These are phyloP conservation scores for Erythrocercus mccallii DNA, from an alignment of 2,113 vertebrate species.

Conservation along the genomic window DNA sequence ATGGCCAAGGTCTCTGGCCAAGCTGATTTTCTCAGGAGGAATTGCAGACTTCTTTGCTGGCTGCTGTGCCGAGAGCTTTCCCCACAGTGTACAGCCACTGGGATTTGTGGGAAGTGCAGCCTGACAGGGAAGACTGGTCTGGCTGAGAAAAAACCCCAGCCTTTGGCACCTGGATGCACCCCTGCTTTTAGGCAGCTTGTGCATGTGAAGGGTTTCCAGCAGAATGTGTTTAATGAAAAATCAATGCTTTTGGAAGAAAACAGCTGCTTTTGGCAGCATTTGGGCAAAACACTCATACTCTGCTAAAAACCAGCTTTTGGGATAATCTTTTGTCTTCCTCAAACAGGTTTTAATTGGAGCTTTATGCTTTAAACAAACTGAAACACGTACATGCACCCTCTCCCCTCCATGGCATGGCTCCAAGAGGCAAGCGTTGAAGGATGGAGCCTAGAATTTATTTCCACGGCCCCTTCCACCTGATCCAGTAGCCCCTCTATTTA, in stretches of 20 bases:
- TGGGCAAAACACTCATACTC: neutral
- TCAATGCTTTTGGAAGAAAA: neutral
- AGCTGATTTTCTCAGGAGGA: neutral
- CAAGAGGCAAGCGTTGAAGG: neutral
- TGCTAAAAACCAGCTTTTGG: neutral
- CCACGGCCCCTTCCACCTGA: neutral
- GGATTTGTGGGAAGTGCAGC: neutral
- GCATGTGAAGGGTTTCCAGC: neutral
- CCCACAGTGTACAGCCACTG: rapidly evolving
- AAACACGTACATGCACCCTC: neutral
- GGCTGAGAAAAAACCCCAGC: rapidly evolving
- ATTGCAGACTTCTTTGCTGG: neutral
- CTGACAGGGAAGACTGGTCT: neutral
- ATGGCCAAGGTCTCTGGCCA: neutral
- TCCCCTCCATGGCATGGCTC: neutral
- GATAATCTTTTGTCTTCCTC: neutral
- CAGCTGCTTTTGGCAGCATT: neutral
- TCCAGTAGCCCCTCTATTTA: neutral
- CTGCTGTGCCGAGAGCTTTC: neutral
- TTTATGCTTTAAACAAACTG: neutral
- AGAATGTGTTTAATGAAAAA: neutral
- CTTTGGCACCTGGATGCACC: neutral
- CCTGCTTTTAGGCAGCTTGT: neutral
- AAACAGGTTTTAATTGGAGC: neutral
- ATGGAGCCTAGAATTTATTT: neutral